A percentile compares a stretch with the other conserved stretches of the same genome.
Evolutionary conservation across 2,113 vertebrate species (phyloP).

Genomic region (Diadophis punctatus): DNA sequence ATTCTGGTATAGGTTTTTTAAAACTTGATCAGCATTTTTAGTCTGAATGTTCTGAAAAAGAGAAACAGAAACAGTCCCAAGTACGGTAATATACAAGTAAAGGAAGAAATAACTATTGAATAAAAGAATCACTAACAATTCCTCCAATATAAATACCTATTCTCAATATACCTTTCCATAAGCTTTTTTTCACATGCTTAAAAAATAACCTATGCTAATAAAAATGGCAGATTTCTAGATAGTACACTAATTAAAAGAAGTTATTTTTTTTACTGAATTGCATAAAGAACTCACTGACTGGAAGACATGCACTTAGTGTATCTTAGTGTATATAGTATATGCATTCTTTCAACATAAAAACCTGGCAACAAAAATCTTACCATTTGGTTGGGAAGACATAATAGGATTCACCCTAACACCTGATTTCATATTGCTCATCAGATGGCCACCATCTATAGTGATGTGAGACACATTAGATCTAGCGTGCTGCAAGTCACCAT

Average conservation of each 20-base stretch:
- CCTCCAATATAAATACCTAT: neutral
- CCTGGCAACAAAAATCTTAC: constrained; percentile 47
- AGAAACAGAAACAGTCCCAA: neutral
- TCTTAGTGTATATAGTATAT: too few species aligned
- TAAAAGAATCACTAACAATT: neutral
- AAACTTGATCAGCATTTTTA: neutral
- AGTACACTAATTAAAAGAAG: neutral
- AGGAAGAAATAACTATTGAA: neutral
- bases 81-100: neutral
- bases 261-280: neutral
- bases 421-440: constrained; percentile 56
- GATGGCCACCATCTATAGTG: constrained; percentile 50
- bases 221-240: neutral
- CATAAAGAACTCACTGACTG: constrained; percentile 16
- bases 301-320: neutral
- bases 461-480: constrained; percentile 46
- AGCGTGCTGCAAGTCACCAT: constrained; percentile 35
- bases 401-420: constrained; percentile 49
- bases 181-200: neutral
- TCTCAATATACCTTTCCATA: neutral
- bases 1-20: neutral
- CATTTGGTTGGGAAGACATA: constrained; percentile 47
- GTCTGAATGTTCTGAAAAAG: neutral
- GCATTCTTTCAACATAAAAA: constrained; percentile 1
- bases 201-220: neutral